Base-by-base conservation (phyloP, 2,888 invertebrate species). In the Heliconius charithonia region DNA sequence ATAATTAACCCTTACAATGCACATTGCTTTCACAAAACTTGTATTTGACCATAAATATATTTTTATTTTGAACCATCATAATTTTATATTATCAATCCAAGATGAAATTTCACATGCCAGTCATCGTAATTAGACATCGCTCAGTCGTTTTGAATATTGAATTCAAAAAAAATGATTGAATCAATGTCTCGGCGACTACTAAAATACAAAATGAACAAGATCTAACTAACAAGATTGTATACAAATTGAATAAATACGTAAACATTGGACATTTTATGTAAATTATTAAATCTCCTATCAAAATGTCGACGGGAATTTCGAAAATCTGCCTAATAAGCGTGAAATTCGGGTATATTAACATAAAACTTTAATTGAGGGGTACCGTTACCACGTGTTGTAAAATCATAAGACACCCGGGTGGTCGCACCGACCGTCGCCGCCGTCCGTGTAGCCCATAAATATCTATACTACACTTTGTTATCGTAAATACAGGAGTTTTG, bases 381-480 rank as follows among this genome's bases (percentile, higher is more conserved):
- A 29, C 80, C 75, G 79, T 79, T 78, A 71, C 81, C 79, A 81
- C 82, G 85, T 78, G 81, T 83, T 81, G 82, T 83, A 81, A 83
- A 80, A 72, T 63, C 72, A 78, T 80, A 81, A 81, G 73, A 77
- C 82, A 81, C 84, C 80, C 82, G 87, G 86, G 87, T 87, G 87
- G 87, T 87, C 87, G 79, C 73, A 66, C 71, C 73, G 63, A 76
- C 77, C 63, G 76, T 73, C 75, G 76, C 62, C 25, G 19, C 32
- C 41, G 63, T 32, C 16, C 10, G 87, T 86, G 86, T 82, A 83
- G 84, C 83, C 84, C 88, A 88, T 93, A 91, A 91, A 91, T 92
- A 92, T 89, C 87, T 89, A 88, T 89, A 88, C 88, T 89, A 66
- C 7, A 51, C 22, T 66, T 87, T 86, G 87, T 82, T 86, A 85